Evolutionary conservation across 2,888 invertebrate genomes (phyloP).

Genomic region (Elegia similella): DNA sequence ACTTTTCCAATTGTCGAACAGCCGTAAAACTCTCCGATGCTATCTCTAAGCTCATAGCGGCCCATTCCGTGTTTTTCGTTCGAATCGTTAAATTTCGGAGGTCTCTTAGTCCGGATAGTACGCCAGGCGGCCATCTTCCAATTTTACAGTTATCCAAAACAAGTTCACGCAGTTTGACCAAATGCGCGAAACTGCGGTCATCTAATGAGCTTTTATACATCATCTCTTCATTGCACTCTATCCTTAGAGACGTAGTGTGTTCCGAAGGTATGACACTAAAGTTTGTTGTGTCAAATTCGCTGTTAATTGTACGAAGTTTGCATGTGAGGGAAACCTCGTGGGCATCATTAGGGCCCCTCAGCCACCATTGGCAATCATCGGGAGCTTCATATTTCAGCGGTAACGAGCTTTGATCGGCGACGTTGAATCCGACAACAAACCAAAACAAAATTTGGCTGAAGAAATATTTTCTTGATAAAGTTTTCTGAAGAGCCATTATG

Average conservation of each 20-base stretch:
- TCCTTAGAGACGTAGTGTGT: slow-evolving; percentile 88
- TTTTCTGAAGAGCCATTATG: slow-evolving; percentile 67
- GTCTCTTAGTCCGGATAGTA: slow-evolving; percentile 89
- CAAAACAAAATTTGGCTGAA: slow-evolving; percentile 66
- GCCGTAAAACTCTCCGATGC: slow-evolving; percentile 89
- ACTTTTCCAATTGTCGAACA: slow-evolving; percentile 89
- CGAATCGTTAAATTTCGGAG: slow-evolving; percentile 92
- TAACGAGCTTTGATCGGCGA: slow-evolving; percentile 73
- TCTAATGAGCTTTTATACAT: slow-evolving; percentile 90
- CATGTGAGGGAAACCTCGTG: slow-evolving; percentile 90
- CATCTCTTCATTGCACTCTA: slow-evolving; percentile 90
- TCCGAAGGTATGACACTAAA: slow-evolving; percentile 93
- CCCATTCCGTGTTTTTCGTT: slow-evolving; percentile 92
- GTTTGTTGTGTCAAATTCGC: slow-evolving; percentile 93
- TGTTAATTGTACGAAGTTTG: slow-evolving; percentile 91
- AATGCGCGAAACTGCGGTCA: slow-evolving; percentile 89
- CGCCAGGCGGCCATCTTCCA: slow-evolving; percentile 89
- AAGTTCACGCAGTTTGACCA: slow-evolving; percentile 89
- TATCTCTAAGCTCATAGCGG: slow-evolving; percentile 91
- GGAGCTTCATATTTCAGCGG: slow-evolving; percentile 88
- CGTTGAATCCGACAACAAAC: slow-evolving; percentile 67
- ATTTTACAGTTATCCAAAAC: slow-evolving; percentile 93
- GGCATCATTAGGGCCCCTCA: slow-evolving; percentile 81
- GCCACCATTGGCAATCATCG: slow-evolving; percentile 92
- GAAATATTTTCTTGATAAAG: slow-evolving; percentile 56